These are phyloP conservation scores for Stylophora pistillata DNA, from an alignment of 64 coral and sea anemone genomes.

Conservation along the genomic window DNA sequence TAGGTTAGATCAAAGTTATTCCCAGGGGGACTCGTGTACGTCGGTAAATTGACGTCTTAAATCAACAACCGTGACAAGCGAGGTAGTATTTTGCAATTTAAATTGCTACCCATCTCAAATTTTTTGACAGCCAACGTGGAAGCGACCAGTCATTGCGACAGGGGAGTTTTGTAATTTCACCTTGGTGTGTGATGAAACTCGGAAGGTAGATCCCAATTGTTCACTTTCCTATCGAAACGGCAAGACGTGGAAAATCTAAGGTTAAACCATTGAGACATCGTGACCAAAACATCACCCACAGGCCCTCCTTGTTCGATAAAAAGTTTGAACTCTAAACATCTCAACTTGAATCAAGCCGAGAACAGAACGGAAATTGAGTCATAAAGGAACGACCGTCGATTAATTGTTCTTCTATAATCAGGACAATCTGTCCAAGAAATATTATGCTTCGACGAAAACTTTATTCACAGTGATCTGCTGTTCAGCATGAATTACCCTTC, in stretches of 20 bases:
- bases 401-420: neutral
- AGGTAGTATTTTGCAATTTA: slow-evolving; percentile 39
- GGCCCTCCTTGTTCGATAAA: neutral
- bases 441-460: neutral
- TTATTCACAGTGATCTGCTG: neutral
- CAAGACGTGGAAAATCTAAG: neutral
- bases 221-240: slow-evolving; percentile 8
- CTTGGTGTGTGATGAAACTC: neutral
- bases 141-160: neutral
- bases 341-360: slow-evolving; percentile 7
- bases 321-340: neutral
- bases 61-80: slow-evolving; percentile 27
- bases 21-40: neutral
- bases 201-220: neutral
- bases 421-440: neutral
- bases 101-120: slow-evolving; percentile 2
- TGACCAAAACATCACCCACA: neutral
- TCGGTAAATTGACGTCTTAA: slow-evolving; percentile 6
- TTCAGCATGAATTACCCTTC: slow-evolving; percentile 1
- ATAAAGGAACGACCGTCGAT: neutral
- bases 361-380: neutral
- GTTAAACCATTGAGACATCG: neutral
- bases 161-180: neutral
- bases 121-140: slow-evolving; percentile 26
- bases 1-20: neutral